These are phyloP conservation scores for Chamaetylas fuelleborni DNA, from an alignment of 2,113 vertebrate genomes.

Conservation along the genomic window DNA sequence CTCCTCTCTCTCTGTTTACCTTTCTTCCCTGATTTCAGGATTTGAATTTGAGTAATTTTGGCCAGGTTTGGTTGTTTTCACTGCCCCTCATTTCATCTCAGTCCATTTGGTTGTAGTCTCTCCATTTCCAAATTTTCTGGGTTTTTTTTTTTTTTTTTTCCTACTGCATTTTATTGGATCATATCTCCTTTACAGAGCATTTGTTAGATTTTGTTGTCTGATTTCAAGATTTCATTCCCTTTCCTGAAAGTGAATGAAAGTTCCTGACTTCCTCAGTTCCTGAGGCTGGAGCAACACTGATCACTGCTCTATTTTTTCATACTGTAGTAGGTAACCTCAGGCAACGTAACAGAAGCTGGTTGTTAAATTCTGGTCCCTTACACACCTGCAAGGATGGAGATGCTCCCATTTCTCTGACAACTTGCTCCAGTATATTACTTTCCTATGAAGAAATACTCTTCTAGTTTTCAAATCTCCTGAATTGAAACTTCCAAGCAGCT, in stretches of 20 bases:
- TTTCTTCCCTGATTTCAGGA: neutral
- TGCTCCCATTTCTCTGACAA: neutral
- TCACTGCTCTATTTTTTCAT: neutral
- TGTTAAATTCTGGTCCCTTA: neutral
- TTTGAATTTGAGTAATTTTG: neutral
- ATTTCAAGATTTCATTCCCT: neutral
- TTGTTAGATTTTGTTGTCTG: neutral
- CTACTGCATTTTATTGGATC: neutral
- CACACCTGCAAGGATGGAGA: neutral
- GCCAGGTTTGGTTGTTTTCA: neutral
- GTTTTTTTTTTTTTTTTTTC: neutral
- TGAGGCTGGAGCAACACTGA: neutral
- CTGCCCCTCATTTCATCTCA: neutral
- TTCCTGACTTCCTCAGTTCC: neutral
- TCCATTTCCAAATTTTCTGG: neutral
- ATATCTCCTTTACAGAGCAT: neutral
- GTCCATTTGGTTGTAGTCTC: neutral
- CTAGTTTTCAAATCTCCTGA: neutral
- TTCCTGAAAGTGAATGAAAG: neutral
- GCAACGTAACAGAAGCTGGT: neutral
- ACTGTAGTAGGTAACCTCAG: neutral
- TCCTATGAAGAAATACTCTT: neutral
- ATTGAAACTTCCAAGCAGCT: neutral
- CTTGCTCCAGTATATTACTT: neutral
- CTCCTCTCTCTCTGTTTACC: neutral